Conservation (phyloP, 2,888 invertebrate species). For the Abrostola triplasia region DNA sequence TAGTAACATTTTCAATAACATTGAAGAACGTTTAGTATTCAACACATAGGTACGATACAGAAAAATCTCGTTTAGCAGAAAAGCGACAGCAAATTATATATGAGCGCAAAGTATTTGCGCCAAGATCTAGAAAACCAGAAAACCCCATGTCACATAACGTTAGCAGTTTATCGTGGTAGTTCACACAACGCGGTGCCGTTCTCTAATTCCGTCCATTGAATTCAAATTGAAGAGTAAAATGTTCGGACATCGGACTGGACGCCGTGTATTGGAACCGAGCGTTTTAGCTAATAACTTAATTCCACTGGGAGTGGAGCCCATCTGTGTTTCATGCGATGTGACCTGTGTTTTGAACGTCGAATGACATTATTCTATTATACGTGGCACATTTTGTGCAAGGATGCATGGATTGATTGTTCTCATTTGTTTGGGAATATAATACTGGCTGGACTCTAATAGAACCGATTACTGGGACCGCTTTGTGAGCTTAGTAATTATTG, state of each 20-base stretch:
- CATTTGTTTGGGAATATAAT: constrained; percentile 3
- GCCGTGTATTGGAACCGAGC: constrained; percentile 76
- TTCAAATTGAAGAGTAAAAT: constrained; percentile 86
- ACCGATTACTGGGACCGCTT: too few species aligned
- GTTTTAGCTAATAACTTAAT: constrained; percentile 86
- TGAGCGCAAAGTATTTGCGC: constrained; percentile 62
- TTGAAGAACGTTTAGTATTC: constrained; percentile 49
- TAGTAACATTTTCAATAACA: constrained; percentile 25
- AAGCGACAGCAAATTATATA: constrained; percentile 56
- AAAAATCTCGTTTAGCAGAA: constrained; percentile 42
- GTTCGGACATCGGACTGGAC: constrained; percentile 67
- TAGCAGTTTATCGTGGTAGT: constrained; percentile 73
- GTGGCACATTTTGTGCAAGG: constrained; percentile 24
- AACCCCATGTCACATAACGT: constrained; percentile 73
- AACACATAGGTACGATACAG: constrained; percentile 10
- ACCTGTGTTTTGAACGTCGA: constrained; percentile 52
- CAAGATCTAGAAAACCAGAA: constrained; percentile 61
- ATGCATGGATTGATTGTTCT: constrained; percentile 11
- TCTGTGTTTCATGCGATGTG: constrained; percentile 64
- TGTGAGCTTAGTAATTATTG: too few species aligned
- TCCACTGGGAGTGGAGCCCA: constrained; percentile 80
- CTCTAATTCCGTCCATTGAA: constrained; percentile 85
- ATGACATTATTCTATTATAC: constrained; percentile 55
- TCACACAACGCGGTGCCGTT: constrained; percentile 68
- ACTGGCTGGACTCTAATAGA: too few species aligned